These are phyloP conservation scores for Formica selysi DNA, from an alignment of 1,140 invertebrate genomes.

Conservation along the genomic window DNA sequence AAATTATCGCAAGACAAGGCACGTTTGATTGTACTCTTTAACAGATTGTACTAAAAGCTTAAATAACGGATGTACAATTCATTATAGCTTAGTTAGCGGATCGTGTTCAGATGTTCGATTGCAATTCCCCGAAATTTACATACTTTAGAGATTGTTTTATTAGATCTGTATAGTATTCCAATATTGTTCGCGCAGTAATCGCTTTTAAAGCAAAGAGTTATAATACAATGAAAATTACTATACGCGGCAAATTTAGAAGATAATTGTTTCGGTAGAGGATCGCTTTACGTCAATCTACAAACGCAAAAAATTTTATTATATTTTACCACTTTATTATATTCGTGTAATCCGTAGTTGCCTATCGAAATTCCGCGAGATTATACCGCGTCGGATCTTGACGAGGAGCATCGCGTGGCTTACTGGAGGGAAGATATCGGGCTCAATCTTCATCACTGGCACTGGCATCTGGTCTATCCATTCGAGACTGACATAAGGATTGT, in stretches of 20 bases:
- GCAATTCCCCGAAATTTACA: constrained; percentile 35
- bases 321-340: background rate
- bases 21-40: background rate
- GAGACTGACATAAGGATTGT: constrained; percentile 87
- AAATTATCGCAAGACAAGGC: background rate
- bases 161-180: background rate
- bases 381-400: constrained; percentile 91
- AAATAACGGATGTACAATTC: background rate
- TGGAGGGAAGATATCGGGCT: constrained; percentile 88
- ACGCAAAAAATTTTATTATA: background rate
- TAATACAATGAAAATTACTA: background rate
- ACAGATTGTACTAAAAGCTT: background rate
- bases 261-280: background rate
- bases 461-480: constrained; percentile 93
- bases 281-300: background rate
- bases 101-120: background rate
- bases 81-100: background rate
- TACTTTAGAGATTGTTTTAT: constrained; percentile 19
- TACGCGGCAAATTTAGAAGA: background rate
- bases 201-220: background rate
- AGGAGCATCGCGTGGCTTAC: constrained; percentile 90
- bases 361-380: constrained; percentile 91
- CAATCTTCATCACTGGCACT: constrained; percentile 93
- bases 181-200: background rate
- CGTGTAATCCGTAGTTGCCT: constrained; percentile 84